phyloP scores from a whole-genome alignment of 2,888 invertebrate species.

The Drosophila neotestacea region DNA sequence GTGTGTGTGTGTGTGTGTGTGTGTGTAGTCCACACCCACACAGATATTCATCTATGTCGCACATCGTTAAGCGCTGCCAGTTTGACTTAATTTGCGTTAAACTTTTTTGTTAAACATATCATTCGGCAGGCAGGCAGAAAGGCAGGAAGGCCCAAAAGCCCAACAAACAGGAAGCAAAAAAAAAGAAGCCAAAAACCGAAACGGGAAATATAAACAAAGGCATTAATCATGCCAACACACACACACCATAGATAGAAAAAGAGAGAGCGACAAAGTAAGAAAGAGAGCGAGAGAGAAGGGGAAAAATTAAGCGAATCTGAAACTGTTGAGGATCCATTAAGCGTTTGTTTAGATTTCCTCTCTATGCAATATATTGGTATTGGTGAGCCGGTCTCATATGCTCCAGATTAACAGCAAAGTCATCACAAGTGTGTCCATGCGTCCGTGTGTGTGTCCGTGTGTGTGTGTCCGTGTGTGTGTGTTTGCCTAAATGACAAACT shows the following conservation, averaged over 20 bases:
- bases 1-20: background rate
- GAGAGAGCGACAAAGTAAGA: background rate
- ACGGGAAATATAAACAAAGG: constrained; percentile 76
- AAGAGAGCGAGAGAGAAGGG: background rate
- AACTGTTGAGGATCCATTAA: constrained; percentile 62
- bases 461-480: constrained; percentile 26
- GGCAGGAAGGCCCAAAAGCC: constrained; percentile 5
- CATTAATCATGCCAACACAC: constrained; percentile 76
- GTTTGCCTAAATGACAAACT: constrained; percentile 65
- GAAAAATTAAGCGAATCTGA: constrained; percentile 26
- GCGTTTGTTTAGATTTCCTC: constrained; percentile 51
- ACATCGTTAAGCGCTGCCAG: constrained; percentile 81
- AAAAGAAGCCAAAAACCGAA: constrained; percentile 46
- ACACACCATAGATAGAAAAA: constrained; percentile 17
- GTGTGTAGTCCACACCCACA: constrained; percentile 30
- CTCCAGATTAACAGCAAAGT: constrained; percentile 58
- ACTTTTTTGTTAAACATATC: constrained; percentile 78
- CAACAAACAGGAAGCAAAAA: constrained; percentile 30
- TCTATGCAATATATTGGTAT: constrained; percentile 16
- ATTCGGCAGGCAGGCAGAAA: constrained; percentile 45
- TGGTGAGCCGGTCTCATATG: constrained; percentile 22
- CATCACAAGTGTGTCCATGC: constrained; percentile 14
- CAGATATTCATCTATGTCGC: constrained; percentile 75
- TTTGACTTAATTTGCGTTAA: constrained; percentile 82
- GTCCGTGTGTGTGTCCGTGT: constrained; percentile 12